Base-by-base conservation (phyloP, 2,113 vertebrate species). In the Gopherus evgoodei region DNA sequence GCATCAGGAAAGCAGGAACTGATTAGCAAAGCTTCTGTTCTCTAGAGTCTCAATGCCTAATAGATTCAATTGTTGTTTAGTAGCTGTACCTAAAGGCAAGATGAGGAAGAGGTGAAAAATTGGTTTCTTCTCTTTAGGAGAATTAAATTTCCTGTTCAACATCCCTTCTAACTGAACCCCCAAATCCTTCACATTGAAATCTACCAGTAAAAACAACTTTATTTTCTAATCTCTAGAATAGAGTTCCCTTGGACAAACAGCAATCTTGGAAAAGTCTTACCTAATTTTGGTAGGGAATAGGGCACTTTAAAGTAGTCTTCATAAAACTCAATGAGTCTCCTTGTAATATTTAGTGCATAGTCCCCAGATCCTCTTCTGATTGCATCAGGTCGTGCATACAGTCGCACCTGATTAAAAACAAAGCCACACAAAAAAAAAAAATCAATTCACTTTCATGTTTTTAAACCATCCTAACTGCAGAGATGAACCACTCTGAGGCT, bases 231-330 rank as follows among this genome's bases (percentile, higher is more conserved):
- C 80, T 35, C 44, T 80, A 31, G 50, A 52, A 35, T 27, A 95
- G 93, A 93, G 47, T 62, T 52, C 69, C 24, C 52, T 84, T 91
- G 35, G 50, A 65, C 57, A 25, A 96, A 35, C 13, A 84, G 76
- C 82, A 35, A 93, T 92, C 31, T 87, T 91, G 54, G 29, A 78
- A 56, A 97, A 96, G 88, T 95, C 99, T 99, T 99, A 99, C 99
- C 99, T 97, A 99, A 98, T 98, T 99, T 99, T 95, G 99, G 99
- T 97, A 99, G 98, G 25, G 99, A 99, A 98, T 99, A 99, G 97
- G 99, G 99, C 94, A 99, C 99, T 98, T 99, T 99, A 97, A 99
- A 99, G 98, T 99, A 99, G 98, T 99, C 99, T 98, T 99, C 99
- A 98, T 99, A 99, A 97, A 99, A 99, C 85, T 98, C 99, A 98